Base-by-base conservation (phyloP, 2,113 vertebrate genomes). In the Urocitellus parryii region DNA sequence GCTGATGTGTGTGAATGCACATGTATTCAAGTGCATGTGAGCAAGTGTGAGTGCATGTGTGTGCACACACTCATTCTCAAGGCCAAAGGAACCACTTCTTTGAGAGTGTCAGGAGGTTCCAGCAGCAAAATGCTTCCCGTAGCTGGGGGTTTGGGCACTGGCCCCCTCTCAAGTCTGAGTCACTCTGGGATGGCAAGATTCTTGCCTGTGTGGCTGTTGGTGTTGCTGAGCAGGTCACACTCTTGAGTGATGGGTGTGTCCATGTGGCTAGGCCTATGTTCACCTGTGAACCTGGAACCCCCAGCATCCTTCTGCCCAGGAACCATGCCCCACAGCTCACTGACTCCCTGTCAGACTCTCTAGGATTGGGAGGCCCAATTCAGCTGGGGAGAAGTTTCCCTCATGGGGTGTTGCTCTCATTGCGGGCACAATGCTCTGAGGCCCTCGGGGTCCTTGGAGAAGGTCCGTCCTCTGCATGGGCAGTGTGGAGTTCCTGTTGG, bases 281-380 rank as follows among this genome's bases (percentile, higher is more conserved):
- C 8, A 27, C 18, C 4, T 53, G 9, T 37, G 32, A 65, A 37
- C 32, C n/a, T 25, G 11, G n/a, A n/a, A 24, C 37, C 32, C 5
- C 17, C 74, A n/a, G 8, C 1, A 0, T 37, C 65, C 34, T 29
- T 18, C n/a, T 70, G 48, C 63, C 24, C 7, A 34, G 16, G 25
- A 11, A 10, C 8, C 29, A 10, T 48, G 32, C 0, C 8, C 13
- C 0, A 3, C 3, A 20, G 3, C 18, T 11, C 5, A 2, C 29
- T 65, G 34, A 17, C 2, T 25, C 24, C 45, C 67, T 32, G 34
- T 7, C 14, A 9, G 56, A 25, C 25, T 61, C 39, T 29, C 78
- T 58, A 39, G 45, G 42, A 53, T 56, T 17, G 34, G 12, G 17
- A 8, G 4, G 4, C 3, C 42, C 27, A 27, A 27, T 27, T 7